Conservation (phyloP, 2,113 vertebrate species). For the Paramormyrops kingsleyae region DNA sequence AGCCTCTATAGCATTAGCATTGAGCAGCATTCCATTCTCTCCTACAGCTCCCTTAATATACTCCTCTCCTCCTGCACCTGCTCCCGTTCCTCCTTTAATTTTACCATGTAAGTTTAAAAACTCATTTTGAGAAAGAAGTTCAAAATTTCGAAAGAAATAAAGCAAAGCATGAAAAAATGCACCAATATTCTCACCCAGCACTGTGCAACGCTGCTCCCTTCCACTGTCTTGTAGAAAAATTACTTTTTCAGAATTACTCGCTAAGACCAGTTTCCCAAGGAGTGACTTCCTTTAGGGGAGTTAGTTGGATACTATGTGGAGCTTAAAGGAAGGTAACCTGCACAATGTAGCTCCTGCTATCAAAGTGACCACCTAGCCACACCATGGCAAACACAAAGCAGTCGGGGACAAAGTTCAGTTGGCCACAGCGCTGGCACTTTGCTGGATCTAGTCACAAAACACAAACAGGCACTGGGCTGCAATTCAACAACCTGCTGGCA, state of each 20-base stretch:
- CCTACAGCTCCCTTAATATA: neutral
- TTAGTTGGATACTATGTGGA: neutral
- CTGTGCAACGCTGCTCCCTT: neutral
- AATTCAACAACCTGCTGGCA: neutral
- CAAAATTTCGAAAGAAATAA: neutral
- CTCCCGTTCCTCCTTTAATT: slow-evolving; percentile 9
- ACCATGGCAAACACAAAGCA: neutral
- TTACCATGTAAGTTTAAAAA: neutral
- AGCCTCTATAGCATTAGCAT: slow-evolving; percentile 23
- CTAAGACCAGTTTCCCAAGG: neutral
- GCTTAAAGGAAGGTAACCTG: neutral
- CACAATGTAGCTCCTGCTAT: neutral
- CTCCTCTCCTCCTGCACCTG: slow-evolving; percentile 14
- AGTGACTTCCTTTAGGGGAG: neutral
- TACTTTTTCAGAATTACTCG: neutral
- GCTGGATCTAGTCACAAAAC: neutral
- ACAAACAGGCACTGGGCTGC: neutral
- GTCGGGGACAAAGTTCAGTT: slow-evolving; percentile 8
- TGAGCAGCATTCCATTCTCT: slow-evolving; percentile 13
- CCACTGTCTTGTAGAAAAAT: neutral
- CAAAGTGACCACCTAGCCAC: neutral
- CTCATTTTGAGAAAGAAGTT: neutral
- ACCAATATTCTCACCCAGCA: neutral
- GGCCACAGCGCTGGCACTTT: neutral
- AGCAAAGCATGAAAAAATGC: neutral